A percentile compares a stretch with the other conserved stretches of the same genome.
phyloP scores from a whole-genome alignment of 2,797 vertebrate genomes.

The Picus viridis region DNA sequence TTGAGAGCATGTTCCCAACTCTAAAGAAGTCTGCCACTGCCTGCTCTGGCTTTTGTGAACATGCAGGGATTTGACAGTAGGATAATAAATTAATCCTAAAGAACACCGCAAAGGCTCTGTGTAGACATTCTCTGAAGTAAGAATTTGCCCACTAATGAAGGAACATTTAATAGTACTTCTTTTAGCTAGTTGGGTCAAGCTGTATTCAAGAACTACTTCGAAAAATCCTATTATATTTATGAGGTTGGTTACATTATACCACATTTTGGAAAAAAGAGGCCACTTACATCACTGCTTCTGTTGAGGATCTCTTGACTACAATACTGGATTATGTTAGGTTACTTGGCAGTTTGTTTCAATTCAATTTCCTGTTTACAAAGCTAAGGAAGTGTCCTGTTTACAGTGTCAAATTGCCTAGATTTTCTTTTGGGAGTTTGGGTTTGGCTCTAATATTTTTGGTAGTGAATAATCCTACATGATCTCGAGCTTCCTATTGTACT shows the following conservation, averaged over 20 bases:
- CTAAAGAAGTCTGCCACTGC: not conserved
- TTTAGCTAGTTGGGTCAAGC: not conserved
- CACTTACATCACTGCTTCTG: not conserved
- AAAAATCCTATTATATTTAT: not conserved
- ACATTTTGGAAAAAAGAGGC: not conserved
- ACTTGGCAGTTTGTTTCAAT: constrained; percentile 26
- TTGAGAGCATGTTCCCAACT: fast-evolving
- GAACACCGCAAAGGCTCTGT: not conserved
- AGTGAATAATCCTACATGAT: constrained; percentile 42
- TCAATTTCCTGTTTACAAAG: constrained; percentile 46
- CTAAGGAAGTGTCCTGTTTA: constrained; percentile 44
- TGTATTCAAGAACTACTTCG: not conserved
- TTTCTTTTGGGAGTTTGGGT: constrained; percentile 29
- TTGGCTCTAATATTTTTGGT: constrained; percentile 42
- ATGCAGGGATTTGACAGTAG: not conserved
- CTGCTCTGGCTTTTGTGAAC: not conserved
- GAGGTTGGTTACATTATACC: not conserved
- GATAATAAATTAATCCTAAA: not conserved
- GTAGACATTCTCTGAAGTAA: not conserved
- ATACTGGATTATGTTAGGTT: not conserved
- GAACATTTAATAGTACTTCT: not conserved
- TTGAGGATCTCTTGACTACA: not conserved
- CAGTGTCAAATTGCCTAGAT: not conserved
- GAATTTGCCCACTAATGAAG: not conserved
- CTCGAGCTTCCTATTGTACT: constrained; percentile 44